These are phyloP conservation scores for Morus bassanus DNA, from an alignment of 2,797 vertebrate genomes.

Conservation along the genomic window DNA sequence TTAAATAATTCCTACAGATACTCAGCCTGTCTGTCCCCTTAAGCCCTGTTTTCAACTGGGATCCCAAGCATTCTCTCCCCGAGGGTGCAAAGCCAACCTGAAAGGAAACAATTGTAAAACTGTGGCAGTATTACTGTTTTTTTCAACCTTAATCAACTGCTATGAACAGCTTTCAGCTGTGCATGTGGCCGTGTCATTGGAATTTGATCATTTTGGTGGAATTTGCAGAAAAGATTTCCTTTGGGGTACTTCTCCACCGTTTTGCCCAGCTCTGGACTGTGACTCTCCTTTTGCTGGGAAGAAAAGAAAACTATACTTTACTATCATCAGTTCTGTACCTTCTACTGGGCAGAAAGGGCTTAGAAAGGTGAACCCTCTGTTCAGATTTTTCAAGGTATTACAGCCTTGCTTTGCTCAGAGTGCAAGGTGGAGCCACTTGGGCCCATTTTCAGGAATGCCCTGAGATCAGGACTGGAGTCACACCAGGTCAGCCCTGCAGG, in stretches of 20 bases:
- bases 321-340: background rate
- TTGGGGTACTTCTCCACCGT: background rate
- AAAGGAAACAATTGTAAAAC: background rate
- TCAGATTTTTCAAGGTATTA: background rate
- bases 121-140: background rate
- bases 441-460: background rate
- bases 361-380: background rate
- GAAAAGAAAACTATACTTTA: background rate
- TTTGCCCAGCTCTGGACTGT: background rate
- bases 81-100: background rate
- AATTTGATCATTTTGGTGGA: background rate
- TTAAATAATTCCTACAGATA: background rate
- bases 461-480: background rate
- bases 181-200: too few species aligned
- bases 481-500: background rate
- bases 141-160: background rate
- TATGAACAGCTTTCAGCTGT: background rate
- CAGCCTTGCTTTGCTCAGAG: background rate
- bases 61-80: background rate
- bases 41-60: background rate
- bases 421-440: background rate
- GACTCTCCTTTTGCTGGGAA: background rate
- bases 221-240: background rate
- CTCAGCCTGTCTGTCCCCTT: background rate
- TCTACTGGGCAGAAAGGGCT: background rate